Conservation (phyloP, 1,140 invertebrate genomes). For the Oncopeltus fasciatus region DNA sequence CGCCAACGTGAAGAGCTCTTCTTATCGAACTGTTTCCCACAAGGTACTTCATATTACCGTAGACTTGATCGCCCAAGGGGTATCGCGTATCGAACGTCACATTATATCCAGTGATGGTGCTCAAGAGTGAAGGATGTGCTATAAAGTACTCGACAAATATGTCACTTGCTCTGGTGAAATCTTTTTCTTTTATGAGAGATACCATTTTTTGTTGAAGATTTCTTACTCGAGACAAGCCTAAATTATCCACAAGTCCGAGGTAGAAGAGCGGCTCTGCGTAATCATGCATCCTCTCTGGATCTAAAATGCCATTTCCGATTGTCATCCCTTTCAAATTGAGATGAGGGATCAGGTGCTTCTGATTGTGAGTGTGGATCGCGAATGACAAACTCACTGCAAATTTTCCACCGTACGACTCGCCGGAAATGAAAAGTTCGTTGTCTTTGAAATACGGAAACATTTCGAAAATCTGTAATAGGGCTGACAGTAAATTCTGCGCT, state of each 20-base stretch:
- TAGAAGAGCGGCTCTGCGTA: conserved; percentile 72
- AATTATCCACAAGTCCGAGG: conserved; percentile 39
- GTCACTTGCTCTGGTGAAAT: conserved; percentile 19
- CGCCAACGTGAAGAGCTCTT: conserved; percentile 69
- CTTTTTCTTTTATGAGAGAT: conserved; percentile 12
- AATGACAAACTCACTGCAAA: conserved; percentile 55
- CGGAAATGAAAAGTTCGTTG: conserved; percentile 53
- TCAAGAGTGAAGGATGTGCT: no score
- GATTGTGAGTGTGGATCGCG: conserved; percentile 55
- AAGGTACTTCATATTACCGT: conserved; percentile 26
- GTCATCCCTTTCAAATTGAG: conserved; percentile 53
- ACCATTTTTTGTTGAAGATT: conserved; percentile 9
- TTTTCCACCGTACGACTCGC: conserved; percentile 74
- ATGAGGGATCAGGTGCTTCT: conserved; percentile 38
- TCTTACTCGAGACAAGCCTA: conserved; percentile 26
- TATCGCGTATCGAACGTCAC: conserved; percentile 2
- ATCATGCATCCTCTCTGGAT: conserved; percentile 62
- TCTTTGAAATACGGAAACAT: conserved; percentile 33
- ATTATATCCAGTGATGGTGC: conserved; percentile 14
- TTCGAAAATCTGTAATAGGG: conserved; percentile 54
- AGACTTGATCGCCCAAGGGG: conserved; percentile 5
- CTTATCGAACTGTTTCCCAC: conserved; percentile 44
- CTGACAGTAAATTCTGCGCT: conserved; percentile 47
- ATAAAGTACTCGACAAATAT: not conserved
- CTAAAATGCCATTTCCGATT: conserved; percentile 73